Evolutionary conservation across 1,140 invertebrate genomes (phyloP), one percentile per base, ranked within the genome.

Genomic region (Penaeus japonicus): DNA sequence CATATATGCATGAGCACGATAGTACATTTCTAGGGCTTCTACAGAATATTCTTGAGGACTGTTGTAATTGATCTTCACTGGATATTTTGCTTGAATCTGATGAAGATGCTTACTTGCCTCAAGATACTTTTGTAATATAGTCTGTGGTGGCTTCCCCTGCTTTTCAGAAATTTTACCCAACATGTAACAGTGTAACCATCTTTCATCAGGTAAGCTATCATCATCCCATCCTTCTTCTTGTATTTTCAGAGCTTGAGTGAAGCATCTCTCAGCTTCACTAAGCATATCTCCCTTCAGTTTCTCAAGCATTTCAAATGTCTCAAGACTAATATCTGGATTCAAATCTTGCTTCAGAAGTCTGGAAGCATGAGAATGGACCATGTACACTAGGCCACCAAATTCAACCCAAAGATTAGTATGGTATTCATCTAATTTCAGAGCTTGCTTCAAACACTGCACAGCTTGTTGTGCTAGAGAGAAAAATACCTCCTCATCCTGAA

Each of bases 161-260:
- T 98, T 98, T 92, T 98, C 97, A 0, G 95, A 94, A 75, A 98
- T 96, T 94, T 99, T 99, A 0, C 96, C 97, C 30, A 98, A 93
- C 96, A 98, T 98, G 91, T 98, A 98, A 91, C 97, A 96, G 91
- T 96, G 95, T 20, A 98, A 93, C 98, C 98, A 99, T 75, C 95
- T 93, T 91, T 97, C 97, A 91, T 97, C 96, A 54, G 95, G 94
- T 81, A 94, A 94, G 22, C 93, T 93, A 85, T 93, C 94, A 59
- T 94, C 94, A n/a, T 93, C 92, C 77, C 93, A 92, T 84, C 91
- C 89, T 55, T 89, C 89, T 18, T 90, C 85, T 17, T 84, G 82
- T 2, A 91, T 91, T 2, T 87, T 84, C 22, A 89, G n/a, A 5
- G 89, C 85, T 57, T 87, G 32, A 12, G 79, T 94, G 91, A 98